Percentiles rank a stretch among this genome's conserved stretches.
These are phyloP conservation scores for Xerus rutilus DNA, from an alignment of 2,797 vertebrate species.

Conservation along the genomic window DNA sequence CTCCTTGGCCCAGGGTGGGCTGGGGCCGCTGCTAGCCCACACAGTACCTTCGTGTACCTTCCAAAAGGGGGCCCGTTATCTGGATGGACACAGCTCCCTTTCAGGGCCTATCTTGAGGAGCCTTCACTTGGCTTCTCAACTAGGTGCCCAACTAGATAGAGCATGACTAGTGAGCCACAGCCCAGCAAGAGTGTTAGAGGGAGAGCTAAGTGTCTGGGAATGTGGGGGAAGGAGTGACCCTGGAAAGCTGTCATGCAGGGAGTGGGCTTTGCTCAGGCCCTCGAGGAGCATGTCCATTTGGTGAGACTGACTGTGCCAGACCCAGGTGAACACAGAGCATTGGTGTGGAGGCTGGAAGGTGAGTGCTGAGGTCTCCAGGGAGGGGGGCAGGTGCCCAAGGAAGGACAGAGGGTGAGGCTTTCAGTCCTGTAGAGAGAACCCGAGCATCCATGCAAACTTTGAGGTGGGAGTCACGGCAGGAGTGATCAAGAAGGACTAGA, in stretches of 20 bases:
- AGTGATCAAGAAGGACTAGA: not conserved
- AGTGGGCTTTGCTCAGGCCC: not conserved
- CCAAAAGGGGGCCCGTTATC: not conserved
- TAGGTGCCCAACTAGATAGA: not conserved
- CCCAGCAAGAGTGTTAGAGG: not conserved
- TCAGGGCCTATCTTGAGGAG: not conserved
- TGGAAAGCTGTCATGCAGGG: not conserved
- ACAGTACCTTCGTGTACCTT: not conserved
- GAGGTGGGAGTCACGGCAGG: not conserved
- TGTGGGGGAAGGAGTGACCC: too few species aligned
- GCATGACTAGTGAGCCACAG: not conserved
- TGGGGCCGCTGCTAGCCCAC: too few species aligned
- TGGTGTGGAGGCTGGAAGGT: not conserved
- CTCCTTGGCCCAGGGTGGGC: not conserved
- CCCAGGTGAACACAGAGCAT: not conserved
- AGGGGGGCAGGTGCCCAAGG: not conserved
- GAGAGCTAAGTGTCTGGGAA: not conserved
- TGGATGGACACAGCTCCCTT: not conserved
- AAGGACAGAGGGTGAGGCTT: not conserved
- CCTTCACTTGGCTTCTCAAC: not conserved
- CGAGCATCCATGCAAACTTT: not conserved
- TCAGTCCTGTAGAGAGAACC: not conserved
- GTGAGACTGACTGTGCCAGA: not conserved
- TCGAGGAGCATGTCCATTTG: not conserved
- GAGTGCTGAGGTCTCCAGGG: not conserved